phyloP scores from a whole-genome alignment of 2,888 invertebrate genomes.

The Neuroscelio doddi region DNA sequence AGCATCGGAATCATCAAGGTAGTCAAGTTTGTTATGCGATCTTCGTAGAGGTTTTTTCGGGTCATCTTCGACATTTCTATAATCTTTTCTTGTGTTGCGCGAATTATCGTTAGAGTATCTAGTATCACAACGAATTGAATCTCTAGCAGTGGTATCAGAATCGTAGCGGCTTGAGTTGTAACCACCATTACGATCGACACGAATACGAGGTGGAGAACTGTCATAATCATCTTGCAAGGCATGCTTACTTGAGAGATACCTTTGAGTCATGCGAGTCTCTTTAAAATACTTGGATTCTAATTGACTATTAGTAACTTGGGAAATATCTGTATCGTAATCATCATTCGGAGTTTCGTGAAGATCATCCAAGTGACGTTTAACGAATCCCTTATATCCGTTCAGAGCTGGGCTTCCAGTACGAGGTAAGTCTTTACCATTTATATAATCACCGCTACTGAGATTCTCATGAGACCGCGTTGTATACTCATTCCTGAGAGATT shows the following conservation, averaged over 20 bases:
- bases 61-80: conserved; percentile 56
- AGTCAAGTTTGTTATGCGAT: conserved; percentile 63
- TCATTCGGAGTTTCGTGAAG: conserved; percentile 63
- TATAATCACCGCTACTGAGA: conserved; percentile 60
- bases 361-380: conserved; percentile 59
- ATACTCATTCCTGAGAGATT: conserved; percentile 60
- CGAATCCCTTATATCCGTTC: conserved; percentile 54
- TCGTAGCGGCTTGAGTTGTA: conserved; percentile 67
- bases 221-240: conserved; percentile 65
- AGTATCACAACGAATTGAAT: conserved; percentile 60
- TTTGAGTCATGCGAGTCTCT: conserved; percentile 62
- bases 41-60: conserved; percentile 61
- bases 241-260: conserved; percentile 58
- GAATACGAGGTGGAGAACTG: conserved; percentile 64
- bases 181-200: conserved; percentile 55
- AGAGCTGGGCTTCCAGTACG: conserved; percentile 49
- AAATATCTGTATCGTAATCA: conserved; percentile 69
- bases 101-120: conserved; percentile 55
- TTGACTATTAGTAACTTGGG: conserved; percentile 66
- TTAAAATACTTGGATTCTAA: conserved; percentile 64
- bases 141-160: conserved; percentile 66
- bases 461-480: conserved; percentile 67
- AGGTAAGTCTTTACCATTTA: conserved; percentile 66
- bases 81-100: conserved; percentile 57
- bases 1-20: conserved; percentile 66